These are phyloP conservation scores for Ormyrus thymus DNA, from an alignment of 2,888 invertebrate genomes.

Conservation along the genomic window DNA sequence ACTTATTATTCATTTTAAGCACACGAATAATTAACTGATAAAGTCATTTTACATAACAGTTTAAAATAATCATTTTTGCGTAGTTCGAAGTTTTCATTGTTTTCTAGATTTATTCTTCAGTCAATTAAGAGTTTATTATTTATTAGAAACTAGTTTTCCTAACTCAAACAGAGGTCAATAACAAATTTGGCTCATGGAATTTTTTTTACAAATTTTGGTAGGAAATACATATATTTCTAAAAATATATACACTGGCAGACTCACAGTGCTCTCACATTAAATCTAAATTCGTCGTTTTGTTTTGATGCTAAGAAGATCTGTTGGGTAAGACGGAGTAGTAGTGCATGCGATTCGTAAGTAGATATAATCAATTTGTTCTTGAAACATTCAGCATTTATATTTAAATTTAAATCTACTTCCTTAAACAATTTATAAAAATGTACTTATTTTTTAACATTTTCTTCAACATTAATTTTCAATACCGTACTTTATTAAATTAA, in stretches of 20 bases:
- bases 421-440: neutral
- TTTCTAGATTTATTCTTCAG: neutral
- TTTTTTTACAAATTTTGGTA: neutral
- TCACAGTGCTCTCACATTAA: slow-evolving; percentile 8
- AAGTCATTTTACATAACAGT: no score
- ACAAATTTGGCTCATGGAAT: slow-evolving; percentile 37
- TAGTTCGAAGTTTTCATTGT: neutral
- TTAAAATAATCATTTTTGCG: neutral
- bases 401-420: slow-evolving; percentile 4
- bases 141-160: neutral
- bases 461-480: no score
- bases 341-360: neutral
- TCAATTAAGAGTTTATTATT: no score
- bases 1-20: no score
- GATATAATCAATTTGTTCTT: slow-evolving; percentile 31
- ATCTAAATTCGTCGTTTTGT: slow-evolving; percentile 46
- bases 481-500: no score
- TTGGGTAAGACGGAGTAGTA: neutral
- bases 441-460: no score
- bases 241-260: slow-evolving; percentile 28
- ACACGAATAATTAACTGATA: no score
- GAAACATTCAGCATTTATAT: neutral
- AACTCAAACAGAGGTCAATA: slow-evolving; percentile 44
- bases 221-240: slow-evolving; percentile 14
- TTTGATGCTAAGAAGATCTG: slow-evolving; percentile 8